A percentile compares a stretch with the other conserved stretches of the same genome.
These are phyloP conservation scores for Eupithecia insigniata DNA, from an alignment of 2,888 invertebrate species.

Conservation along the genomic window DNA sequence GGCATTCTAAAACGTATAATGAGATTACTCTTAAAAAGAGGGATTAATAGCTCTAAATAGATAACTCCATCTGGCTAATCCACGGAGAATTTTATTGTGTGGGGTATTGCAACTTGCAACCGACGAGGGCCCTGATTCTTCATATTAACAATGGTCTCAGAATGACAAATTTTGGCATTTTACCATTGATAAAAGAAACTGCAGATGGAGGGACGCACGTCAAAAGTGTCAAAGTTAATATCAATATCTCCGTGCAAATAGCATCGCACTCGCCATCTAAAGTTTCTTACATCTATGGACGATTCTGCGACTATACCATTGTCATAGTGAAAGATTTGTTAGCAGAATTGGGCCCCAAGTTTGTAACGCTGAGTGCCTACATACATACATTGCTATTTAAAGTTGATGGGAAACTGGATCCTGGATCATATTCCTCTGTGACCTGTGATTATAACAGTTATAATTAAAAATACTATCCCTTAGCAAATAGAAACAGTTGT, in stretches of 20 bases:
- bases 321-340: too few relatives aligned
- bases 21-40: slow-evolving; percentile 2
- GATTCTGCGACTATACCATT: too few relatives aligned
- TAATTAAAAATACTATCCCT: slow-evolving; percentile 1
- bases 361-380: not conserved
- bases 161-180: too few relatives aligned
- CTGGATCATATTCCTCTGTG: not conserved
- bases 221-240: too few relatives aligned
- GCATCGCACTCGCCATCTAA: too few relatives aligned
- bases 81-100: slow-evolving; percentile 1
- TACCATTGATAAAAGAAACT: too few relatives aligned
- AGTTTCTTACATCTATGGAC: too few relatives aligned
- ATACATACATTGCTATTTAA: not conserved
- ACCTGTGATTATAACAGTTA: not conserved
- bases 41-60: not conserved
- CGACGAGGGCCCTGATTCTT: too few relatives aligned
- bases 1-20: slow-evolving; percentile 2
- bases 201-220: too few relatives aligned
- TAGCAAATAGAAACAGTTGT: slow-evolving; percentile 18
- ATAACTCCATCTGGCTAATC: not conserved
- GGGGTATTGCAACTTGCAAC: not conserved
- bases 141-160: too few relatives aligned
- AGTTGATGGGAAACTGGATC: not conserved
- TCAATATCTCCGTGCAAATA: too few relatives aligned
- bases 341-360: too few relatives aligned